Percentiles rank a stretch among this genome's conserved stretches.
phyloP scores from a whole-genome alignment of 2,113 vertebrate species.

The Litocranius walleri region DNA sequence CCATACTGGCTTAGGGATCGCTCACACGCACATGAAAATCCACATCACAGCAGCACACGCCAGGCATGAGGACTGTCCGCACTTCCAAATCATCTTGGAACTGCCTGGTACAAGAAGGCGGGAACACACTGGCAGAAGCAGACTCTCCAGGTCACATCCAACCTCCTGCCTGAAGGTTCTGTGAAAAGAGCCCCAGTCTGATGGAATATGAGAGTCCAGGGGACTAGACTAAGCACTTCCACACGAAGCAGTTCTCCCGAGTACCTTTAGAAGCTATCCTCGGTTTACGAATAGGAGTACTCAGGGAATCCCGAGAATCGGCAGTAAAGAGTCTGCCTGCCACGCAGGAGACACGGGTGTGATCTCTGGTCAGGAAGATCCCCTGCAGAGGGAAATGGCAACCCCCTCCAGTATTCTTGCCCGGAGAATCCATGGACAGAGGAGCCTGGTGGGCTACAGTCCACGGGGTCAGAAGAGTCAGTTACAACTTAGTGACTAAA shows the following conservation, averaged over 20 bases:
- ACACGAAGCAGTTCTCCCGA: fast-evolving
- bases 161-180: background rate
- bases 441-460: background rate
- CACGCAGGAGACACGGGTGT: background rate
- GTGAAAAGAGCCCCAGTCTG: background rate
- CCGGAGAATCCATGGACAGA: background rate
- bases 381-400: background rate
- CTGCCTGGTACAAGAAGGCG: background rate
- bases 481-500: background rate
- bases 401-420: background rate
- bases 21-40: background rate
- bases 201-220: background rate
- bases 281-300: background rate
- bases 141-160: background rate
- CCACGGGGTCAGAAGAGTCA: background rate
- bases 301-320: background rate
- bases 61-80: fast-evolving
- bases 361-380: background rate
- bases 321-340: background rate
- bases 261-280: fast-evolving
- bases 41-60: fast-evolving
- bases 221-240: fast-evolving
- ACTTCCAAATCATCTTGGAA: background rate
- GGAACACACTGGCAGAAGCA: background rate
- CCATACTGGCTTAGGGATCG: too few relatives aligned